phyloP scores from a whole-genome alignment of 2,113 vertebrate genomes.

The Neopipo cinnamomea region DNA sequence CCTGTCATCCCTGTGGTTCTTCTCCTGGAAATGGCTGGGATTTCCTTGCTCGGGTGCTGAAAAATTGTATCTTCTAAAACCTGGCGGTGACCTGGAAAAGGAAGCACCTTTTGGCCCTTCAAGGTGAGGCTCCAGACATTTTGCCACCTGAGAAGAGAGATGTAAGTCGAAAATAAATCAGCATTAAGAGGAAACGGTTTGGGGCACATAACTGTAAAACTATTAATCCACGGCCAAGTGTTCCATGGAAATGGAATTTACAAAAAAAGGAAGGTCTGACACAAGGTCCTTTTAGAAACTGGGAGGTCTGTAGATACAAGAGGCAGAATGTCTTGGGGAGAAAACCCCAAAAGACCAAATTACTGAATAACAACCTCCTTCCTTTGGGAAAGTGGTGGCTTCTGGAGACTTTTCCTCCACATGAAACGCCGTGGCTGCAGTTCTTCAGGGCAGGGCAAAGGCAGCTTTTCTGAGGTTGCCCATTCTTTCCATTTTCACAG shows the following conservation, averaged over 20 bases:
- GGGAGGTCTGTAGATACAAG: not conserved
- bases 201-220: not conserved
- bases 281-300: not conserved
- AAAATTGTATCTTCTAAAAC: not conserved
- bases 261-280: not conserved
- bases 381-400: not conserved
- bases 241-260: not conserved
- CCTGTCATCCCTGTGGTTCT: not conserved
- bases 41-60: not conserved
- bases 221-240: not conserved
- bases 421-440: not conserved
- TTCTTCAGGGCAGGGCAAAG: not conserved
- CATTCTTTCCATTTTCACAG: not conserved
- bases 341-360: not conserved
- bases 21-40: not conserved
- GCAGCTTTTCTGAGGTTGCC: not conserved
- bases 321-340: not conserved
- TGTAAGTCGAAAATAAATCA: not conserved
- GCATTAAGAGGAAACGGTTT: not conserved
- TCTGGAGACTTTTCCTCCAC: not conserved
- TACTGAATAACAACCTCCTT: not conserved
- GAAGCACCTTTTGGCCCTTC: not conserved
- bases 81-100: not conserved
- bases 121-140: not conserved
- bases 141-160: not conserved